Evolutionary conservation across 2,113 vertebrate genomes (phyloP).

Genomic region (Axis porcinus): DNA sequence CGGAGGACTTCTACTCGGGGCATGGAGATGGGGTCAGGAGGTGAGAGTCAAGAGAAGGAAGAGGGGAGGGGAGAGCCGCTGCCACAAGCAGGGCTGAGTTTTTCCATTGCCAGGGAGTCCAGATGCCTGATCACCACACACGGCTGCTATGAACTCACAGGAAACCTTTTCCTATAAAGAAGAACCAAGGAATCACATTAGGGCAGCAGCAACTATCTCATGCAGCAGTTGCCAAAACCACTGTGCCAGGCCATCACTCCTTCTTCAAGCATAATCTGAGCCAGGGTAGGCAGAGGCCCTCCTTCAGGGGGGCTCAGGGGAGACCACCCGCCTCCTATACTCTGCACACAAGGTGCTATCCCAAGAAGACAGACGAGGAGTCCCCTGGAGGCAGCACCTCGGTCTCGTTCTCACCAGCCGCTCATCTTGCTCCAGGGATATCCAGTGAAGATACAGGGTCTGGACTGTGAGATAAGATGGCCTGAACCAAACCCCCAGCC

Average conservation of each 20-base stretch:
- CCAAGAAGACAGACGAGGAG: neutral
- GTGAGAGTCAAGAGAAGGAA: neutral
- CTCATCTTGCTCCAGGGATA: neutral
- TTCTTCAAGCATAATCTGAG: neutral
- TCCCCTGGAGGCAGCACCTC: neutral
- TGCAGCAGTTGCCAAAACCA: neutral
- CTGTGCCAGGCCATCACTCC: neutral
- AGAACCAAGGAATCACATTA: neutral
- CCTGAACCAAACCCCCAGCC: neutral
- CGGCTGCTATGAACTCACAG: neutral
- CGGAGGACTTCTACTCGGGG: neutral
- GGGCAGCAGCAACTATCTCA: too few species aligned
- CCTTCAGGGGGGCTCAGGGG: neutral
- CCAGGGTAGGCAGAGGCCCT: neutral
- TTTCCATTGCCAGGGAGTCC: neutral
- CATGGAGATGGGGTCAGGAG: neutral
- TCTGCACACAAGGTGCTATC: rapidly evolving
- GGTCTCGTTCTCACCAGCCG: neutral
- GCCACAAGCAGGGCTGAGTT: neutral
- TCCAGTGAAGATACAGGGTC: neutral
- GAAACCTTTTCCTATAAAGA: neutral
- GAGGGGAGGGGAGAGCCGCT: neutral
- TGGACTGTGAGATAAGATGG: neutral
- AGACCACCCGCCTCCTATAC: neutral
- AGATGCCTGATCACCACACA: rapidly evolving